Conservation (phyloP, 2,888 invertebrate species). For the Hanleya hanleyi region DNA sequence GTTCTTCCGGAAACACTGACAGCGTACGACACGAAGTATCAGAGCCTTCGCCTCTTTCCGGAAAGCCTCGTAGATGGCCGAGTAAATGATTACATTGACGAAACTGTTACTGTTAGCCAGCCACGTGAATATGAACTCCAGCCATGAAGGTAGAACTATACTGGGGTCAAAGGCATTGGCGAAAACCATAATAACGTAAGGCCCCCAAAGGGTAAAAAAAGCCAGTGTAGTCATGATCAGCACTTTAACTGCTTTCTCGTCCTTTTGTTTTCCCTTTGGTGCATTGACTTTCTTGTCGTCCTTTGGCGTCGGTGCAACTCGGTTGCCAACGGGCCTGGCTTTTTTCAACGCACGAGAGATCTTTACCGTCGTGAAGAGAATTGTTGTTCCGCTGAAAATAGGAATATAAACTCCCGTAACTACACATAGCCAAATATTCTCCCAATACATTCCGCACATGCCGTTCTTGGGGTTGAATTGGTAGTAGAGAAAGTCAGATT, state of each 20-base stretch:
- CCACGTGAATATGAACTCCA: slow-evolving; percentile 39
- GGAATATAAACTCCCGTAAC: slow-evolving; percentile 42
- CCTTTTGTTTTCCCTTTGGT: not conserved
- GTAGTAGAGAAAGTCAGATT: slow-evolving; percentile 35
- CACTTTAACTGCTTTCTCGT: slow-evolving; percentile 38
- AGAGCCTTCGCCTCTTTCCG: slow-evolving; percentile 24
- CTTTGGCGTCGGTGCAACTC: not conserved
- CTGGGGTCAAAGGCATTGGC: slow-evolving; percentile 26
- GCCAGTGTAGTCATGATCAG: slow-evolving; percentile 36
- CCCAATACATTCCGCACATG: slow-evolving; percentile 43
- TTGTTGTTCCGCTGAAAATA: slow-evolving; percentile 35
- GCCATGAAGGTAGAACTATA: slow-evolving; percentile 16
- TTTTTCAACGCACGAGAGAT: slow-evolving; percentile 18
- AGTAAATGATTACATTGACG: slow-evolving; percentile 49
- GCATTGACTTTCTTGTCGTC: not conserved
- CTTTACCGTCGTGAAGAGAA: slow-evolving; percentile 38
- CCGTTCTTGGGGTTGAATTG: slow-evolving; percentile 25
- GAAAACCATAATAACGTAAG: slow-evolving; percentile 40
- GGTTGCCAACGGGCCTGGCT: not conserved
- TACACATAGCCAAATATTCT: slow-evolving; percentile 38
- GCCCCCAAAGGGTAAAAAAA: slow-evolving; percentile 48
- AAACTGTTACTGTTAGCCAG: slow-evolving; percentile 48
- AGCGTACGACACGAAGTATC: not conserved
- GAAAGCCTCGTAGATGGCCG: slow-evolving; percentile 38
- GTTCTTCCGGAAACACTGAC: not conserved